Evolutionary conservation across 37 sponge, comb jelly and placozoan species (phyloP).

Genomic region (Hexactinellida sp.): DNA sequence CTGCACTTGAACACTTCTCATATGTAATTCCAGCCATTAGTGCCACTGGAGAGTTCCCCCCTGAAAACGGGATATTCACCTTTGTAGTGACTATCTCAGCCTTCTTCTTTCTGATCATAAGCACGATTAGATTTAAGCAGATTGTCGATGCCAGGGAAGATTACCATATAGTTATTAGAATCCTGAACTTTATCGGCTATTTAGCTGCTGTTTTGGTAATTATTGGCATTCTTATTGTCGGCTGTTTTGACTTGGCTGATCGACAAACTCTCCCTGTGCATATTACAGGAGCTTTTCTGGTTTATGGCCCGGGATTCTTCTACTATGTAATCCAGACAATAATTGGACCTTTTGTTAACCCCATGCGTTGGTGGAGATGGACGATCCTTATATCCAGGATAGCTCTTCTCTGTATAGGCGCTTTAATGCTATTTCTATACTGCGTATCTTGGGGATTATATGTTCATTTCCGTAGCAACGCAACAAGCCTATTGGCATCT

Average conservation of each 20-base stretch:
- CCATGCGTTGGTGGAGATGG: not conserved
- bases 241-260: not conserved
- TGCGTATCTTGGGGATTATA: not conserved
- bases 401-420: not conserved
- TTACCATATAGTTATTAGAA: not conserved
- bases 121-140: not conserved
- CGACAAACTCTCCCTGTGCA: not conserved
- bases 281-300: not conserved
- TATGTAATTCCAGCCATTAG: not conserved
- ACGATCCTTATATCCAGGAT: not conserved
- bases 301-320: not conserved
- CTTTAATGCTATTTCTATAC: not conserved
- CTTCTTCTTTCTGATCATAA: not conserved
- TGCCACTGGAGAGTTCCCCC: not conserved
- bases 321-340: not conserved
- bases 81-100: not conserved
- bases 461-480: not conserved
- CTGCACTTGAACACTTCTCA: not conserved
- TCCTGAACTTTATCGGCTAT: not conserved
- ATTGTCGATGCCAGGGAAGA: not conserved
- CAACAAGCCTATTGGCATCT: not conserved
- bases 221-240: not conserved
- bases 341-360: not conserved
- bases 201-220: not conserved
- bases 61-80: conserved; percentile 8